Evolutionary conservation across 2,797 vertebrate genomes (phyloP).

Genomic region (Tauraco hartlaubi): DNA sequence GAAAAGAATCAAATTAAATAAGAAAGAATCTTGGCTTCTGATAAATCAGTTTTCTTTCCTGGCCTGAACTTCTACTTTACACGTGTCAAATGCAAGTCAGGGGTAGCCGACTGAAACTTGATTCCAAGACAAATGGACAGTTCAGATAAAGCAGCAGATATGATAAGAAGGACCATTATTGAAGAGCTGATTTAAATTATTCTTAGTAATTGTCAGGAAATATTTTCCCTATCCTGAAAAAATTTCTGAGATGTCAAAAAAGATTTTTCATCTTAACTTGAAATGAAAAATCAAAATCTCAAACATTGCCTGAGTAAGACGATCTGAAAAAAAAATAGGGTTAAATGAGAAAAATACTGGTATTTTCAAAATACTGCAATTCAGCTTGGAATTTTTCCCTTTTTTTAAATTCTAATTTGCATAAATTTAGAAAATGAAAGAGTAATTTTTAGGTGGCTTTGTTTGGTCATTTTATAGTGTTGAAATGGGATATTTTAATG

Average conservation of each 20-base stretch:
- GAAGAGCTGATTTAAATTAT: constrained; percentile 4
- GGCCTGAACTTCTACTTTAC: background rate
- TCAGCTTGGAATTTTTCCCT: background rate
- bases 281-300: background rate
- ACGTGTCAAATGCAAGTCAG: background rate
- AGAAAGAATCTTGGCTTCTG: background rate
- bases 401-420: background rate
- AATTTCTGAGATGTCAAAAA: background rate
- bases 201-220: background rate
- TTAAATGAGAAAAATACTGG: accelerated
- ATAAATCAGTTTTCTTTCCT: background rate
- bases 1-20: background rate
- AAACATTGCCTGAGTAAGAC: background rate
- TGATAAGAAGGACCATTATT: background rate
- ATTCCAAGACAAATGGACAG: background rate
- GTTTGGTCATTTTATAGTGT: background rate
- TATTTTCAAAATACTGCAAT: background rate
- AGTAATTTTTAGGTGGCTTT: background rate
- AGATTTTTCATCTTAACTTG: background rate
- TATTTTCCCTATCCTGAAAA: background rate
- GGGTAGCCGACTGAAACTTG: background rate
- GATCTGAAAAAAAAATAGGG: background rate
- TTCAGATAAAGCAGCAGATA: background rate
- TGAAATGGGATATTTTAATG: constrained; percentile 2
- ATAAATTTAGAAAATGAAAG: background rate